phyloP scores from a whole-genome alignment of 2,888 invertebrate species.

The Pimpla rufipes region DNA sequence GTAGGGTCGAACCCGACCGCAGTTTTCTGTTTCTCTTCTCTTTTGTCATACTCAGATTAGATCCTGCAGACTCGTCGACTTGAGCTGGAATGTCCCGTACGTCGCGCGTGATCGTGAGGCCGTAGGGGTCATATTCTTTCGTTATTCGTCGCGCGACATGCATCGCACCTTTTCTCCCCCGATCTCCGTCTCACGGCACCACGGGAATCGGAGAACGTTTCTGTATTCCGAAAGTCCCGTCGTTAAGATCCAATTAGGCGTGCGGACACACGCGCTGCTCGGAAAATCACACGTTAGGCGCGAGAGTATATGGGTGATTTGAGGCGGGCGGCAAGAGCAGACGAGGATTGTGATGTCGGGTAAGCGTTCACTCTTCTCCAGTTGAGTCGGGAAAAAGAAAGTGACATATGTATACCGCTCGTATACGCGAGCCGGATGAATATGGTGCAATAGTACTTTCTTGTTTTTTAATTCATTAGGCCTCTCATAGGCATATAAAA shows the following conservation, averaged over 20 bases:
- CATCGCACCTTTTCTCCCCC: conserved; percentile 11
- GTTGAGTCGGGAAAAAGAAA: conserved; percentile 50
- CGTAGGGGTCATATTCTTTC: conserved; percentile 4
- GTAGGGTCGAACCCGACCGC: too few relatives aligned
- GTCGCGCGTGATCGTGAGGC: not conserved
- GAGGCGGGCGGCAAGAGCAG: not conserved
- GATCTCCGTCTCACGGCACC: not conserved
- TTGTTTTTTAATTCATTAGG: conserved; percentile 17
- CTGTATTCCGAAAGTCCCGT: conserved; percentile 36
- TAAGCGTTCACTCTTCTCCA: conserved; percentile 31
- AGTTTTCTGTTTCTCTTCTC: too few relatives aligned
- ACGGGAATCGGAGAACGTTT: conserved; percentile 15
- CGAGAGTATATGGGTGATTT: conserved; percentile 24
- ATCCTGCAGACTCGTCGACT: too few relatives aligned
- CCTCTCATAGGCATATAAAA: not conserved
- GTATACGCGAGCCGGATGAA: conserved; percentile 3
- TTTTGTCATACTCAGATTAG: too few relatives aligned
- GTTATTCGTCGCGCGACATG: conserved; percentile 9
- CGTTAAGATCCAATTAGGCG: conserved; percentile 65
- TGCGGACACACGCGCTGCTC: conserved; percentile 11
- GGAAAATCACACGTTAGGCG: conserved; percentile 51
- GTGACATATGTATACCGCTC: conserved; percentile 26
- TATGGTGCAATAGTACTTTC: conserved; percentile 26
- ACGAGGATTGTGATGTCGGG: conserved; percentile 22
- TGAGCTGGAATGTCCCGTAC: too few relatives aligned